Percentiles rank a stretch among this genome's conserved stretches.
Conservation (phyloP, 2,797 vertebrate genomes). For the Anisognathus igniventris region DNA sequence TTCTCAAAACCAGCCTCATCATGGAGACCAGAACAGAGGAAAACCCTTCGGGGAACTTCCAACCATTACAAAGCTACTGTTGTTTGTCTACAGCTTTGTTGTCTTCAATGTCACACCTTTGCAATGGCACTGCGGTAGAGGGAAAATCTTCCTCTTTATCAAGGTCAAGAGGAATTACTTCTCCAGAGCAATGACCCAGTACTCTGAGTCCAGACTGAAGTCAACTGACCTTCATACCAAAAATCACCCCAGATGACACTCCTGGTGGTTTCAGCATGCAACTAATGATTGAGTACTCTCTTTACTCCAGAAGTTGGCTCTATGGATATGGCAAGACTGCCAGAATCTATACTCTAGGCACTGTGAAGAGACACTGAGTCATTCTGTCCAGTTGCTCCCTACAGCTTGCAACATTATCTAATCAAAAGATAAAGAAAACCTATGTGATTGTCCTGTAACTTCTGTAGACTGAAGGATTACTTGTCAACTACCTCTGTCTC, state of each 20-base stretch:
- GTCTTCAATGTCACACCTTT: background rate
- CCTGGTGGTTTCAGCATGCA: background rate
- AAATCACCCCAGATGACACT: background rate
- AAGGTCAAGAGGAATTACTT: background rate
- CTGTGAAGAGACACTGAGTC: background rate
- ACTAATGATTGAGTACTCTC: background rate
- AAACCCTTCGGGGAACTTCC: background rate
- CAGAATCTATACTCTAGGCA: background rate
- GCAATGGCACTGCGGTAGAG: background rate
- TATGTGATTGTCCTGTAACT: background rate
- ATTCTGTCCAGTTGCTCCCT: background rate
- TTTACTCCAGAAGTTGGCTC: background rate
- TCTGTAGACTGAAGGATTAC: background rate
- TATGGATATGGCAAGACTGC: background rate
- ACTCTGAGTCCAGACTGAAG: background rate
- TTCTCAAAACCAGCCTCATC: background rate
- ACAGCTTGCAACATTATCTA: background rate
- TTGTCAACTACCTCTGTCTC: background rate
- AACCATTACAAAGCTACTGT: background rate
- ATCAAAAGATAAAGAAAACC: background rate
- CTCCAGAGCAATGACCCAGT: background rate
- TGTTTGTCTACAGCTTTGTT: background rate
- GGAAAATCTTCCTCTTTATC: background rate
- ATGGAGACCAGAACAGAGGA: background rate
- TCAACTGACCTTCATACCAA: background rate